A percentile compares a stretch with the other conserved stretches of the same genome.
Conservation (phyloP, 2,888 invertebrate genomes). For the Synanthedon myopaeformis region DNA sequence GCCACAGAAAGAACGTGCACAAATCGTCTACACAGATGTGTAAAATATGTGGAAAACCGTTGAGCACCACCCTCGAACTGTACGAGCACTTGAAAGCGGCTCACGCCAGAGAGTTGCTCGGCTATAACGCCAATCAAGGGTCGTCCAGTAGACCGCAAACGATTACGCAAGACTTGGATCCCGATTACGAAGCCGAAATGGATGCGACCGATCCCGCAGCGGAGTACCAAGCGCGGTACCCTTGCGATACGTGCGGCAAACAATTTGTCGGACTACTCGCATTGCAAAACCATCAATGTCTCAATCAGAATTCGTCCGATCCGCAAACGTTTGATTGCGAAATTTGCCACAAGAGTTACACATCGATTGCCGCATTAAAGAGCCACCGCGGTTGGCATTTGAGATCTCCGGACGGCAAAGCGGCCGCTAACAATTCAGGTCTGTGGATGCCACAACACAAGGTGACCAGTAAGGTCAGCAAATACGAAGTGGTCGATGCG, state of each 20-base stretch:
- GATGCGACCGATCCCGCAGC: slow-evolving; percentile 46
- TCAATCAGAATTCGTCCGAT: slow-evolving; percentile 41
- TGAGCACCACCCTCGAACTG: slow-evolving; percentile 73
- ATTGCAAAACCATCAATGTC: slow-evolving; percentile 67
- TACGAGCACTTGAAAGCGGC: slow-evolving; percentile 74
- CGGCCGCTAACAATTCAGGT: slow-evolving; percentile 62
- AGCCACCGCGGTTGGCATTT: slow-evolving; percentile 78
- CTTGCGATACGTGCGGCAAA: slow-evolving; percentile 68
- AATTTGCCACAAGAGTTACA: slow-evolving; percentile 75
- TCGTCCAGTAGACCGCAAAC: slow-evolving; percentile 40
- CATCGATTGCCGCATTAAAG: slow-evolving; percentile 74
- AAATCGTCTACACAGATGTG: slow-evolving; percentile 69
- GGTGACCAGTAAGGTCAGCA: slow-evolving; percentile 63
- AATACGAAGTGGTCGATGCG: slow-evolving; percentile 56
- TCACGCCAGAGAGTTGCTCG: slow-evolving; percentile 63
- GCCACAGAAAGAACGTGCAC: slow-evolving; percentile 71
- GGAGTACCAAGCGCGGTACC: slow-evolving; percentile 63
- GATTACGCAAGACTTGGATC: slow-evolving; percentile 32
- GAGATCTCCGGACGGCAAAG: slow-evolving; percentile 68
- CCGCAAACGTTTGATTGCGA: slow-evolving; percentile 71
- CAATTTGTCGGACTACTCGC: slow-evolving; percentile 65
- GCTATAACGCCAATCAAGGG: slow-evolving; percentile 56
- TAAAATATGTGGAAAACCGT: slow-evolving; percentile 73
- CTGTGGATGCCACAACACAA: slow-evolving; percentile 69
- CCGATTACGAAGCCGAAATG: slow-evolving; percentile 48